These are phyloP conservation scores for Apus apus DNA, from an alignment of 2,113 vertebrate species.

Conservation along the genomic window DNA sequence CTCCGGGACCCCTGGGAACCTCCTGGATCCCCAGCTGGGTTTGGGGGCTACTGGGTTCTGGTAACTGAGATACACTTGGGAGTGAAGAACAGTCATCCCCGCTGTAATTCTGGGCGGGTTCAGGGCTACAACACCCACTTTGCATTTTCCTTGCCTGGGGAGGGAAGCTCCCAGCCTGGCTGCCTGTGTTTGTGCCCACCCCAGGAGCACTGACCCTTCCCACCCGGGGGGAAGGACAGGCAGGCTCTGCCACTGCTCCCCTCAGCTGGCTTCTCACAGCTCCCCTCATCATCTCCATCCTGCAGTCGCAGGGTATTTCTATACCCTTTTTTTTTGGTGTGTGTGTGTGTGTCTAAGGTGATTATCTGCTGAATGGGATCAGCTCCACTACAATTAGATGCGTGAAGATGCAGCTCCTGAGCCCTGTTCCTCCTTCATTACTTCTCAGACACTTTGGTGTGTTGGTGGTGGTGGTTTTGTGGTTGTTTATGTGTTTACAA, in stretches of 20 bases:
- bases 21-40: background rate
- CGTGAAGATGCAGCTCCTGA: slow-evolving; percentile 34
- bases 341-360: slow-evolving; percentile 8
- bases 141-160: fast-evolving
- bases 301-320: slow-evolving; percentile 47
- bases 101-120: background rate
- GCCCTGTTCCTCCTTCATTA: slow-evolving; percentile 48
- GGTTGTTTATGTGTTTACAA: slow-evolving; percentile 68
- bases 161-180: background rate
- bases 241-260: slow-evolving; percentile 50
- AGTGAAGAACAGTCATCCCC: background rate
- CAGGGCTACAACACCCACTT: background rate
- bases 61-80: fast-evolving
- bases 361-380: slow-evolving; percentile 34
- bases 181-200: background rate
- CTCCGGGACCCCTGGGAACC: background rate
- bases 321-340: background rate
- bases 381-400: slow-evolving; percentile 43
- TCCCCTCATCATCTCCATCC: slow-evolving; percentile 43
- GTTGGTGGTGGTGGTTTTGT: background rate
- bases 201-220: background rate
- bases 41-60: background rate
- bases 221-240: background rate
- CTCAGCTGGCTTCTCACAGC: slow-evolving; percentile 25
- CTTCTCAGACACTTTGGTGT: slow-evolving; percentile 64